Evolutionary conservation across 2,797 vertebrate genomes (phyloP).

Genomic region (Enteromius fasciolatus): DNA sequence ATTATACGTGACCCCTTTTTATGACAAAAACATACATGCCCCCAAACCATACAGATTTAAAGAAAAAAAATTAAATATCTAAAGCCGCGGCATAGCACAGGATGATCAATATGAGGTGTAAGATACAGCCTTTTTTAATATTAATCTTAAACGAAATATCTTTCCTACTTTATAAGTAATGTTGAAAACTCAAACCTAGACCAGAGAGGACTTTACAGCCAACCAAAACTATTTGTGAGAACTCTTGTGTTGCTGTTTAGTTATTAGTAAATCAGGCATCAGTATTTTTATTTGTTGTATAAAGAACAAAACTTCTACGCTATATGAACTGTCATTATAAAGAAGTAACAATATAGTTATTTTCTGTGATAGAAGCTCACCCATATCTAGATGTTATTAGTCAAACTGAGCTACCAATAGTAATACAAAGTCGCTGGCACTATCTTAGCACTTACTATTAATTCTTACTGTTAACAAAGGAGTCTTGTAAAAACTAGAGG

Average conservation of each 20-base stretch:
- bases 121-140: not conserved
- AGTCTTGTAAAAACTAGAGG: not conserved
- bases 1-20: constrained; percentile 64
- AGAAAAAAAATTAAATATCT: not conserved
- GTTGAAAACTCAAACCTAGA: not conserved
- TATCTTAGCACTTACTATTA: not conserved
- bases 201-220: constrained; percentile 1
- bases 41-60: constrained; percentile 23
- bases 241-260: constrained; percentile 17
- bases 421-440: not conserved
- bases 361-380: not conserved
- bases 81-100: not conserved
- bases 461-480: not conserved
- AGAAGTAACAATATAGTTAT: not conserved
- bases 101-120: not conserved
- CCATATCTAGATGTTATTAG: not conserved
- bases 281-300: not conserved
- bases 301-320: too few species aligned
- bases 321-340: not conserved
- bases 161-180: not conserved
- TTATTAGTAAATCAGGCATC: constrained; percentile 35
- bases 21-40: constrained; percentile 32
- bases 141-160: not conserved
- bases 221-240: not conserved
- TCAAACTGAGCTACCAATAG: not conserved